phyloP scores from a whole-genome alignment of 2,888 invertebrate genomes.

The Pedicia rivosa region DNA sequence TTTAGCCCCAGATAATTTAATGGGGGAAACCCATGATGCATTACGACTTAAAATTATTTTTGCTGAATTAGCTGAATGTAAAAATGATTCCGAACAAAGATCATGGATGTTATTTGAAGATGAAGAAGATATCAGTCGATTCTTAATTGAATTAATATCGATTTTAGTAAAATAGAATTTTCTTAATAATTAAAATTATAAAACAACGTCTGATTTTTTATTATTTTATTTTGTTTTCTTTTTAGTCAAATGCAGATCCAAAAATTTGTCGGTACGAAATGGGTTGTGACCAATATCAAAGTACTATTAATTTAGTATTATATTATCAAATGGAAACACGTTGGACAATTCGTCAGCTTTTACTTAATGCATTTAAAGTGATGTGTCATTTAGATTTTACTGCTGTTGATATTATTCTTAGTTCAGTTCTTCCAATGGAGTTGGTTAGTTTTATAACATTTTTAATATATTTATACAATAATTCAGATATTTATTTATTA shows the following conservation, averaged over 20 bases:
- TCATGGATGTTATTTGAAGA: conserved; percentile 94
- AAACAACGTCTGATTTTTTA: neutral
- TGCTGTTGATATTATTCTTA: conserved; percentile 66
- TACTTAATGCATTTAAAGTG: conserved; percentile 73
- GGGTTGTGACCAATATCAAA: conserved; percentile 67
- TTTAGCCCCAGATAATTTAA: conserved; percentile 41
- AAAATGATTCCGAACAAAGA: conserved; percentile 88
- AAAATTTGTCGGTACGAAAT: conserved; percentile 74
- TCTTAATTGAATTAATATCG: conserved; percentile 65
- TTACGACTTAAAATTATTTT: conserved; percentile 68
- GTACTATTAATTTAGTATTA: conserved; percentile 69
- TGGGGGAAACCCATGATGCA: conserved; percentile 66
- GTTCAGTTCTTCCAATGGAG: conserved; percentile 80
- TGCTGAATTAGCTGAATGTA: conserved; percentile 69
- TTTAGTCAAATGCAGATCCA: conserved; percentile 80
- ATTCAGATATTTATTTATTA: no score
- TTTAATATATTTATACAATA: no score
- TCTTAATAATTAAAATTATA: conserved; percentile 5
- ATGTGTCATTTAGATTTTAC: conserved; percentile 74
- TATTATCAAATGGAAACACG: conserved; percentile 94
- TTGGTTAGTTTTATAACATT: no score
- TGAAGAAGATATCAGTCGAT: conserved; percentile 72
- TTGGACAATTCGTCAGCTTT: conserved; percentile 67
- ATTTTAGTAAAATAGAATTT: conserved; percentile 47
- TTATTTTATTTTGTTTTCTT: conserved; percentile 15